Percentiles rank a stretch among this genome's conserved stretches.
These are phyloP conservation scores for Drosophila grimshawi DNA, from an alignment of 1,140 invertebrate species.

Conservation along the genomic window DNA sequence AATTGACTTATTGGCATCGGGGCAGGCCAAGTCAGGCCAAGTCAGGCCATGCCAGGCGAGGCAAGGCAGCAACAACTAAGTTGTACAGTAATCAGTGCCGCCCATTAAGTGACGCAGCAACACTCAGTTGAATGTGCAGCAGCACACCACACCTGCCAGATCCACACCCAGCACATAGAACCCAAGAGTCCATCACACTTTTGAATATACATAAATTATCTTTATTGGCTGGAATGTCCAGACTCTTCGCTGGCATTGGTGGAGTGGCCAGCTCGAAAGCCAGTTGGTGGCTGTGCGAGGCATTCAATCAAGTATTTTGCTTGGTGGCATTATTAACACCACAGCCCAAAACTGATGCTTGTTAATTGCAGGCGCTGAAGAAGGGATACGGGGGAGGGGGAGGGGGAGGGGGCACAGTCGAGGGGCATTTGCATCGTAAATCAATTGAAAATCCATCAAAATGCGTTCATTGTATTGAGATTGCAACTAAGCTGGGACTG, in stretches of 20 bases:
- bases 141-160: neutral
- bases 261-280: slow-evolving; percentile 7
- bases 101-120: slow-evolving; percentile 48
- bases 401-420: neutral
- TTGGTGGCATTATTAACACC: slow-evolving; percentile 43
- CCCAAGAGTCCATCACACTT: slow-evolving; percentile 47
- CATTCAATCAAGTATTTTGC: slow-evolving; percentile 57
- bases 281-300: slow-evolving; percentile 21
- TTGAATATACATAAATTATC: slow-evolving; percentile 77
- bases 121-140: slow-evolving; percentile 13
- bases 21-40: neutral
- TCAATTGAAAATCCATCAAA: slow-evolving; percentile 81
- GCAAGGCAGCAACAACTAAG: slow-evolving; percentile 5
- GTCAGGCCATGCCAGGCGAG: too few species aligned
- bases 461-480: slow-evolving; percentile 78
- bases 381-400: neutral
- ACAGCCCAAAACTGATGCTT: slow-evolving; percentile 59
- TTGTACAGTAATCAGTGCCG: slow-evolving; percentile 42
- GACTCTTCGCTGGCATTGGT: slow-evolving; percentile 13
- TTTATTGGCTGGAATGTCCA: slow-evolving; percentile 68
- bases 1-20: slow-evolving; percentile 46
- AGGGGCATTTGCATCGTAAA: slow-evolving; percentile 67
- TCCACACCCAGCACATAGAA: neutral
- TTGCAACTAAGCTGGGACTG: slow-evolving; percentile 69
- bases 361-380: slow-evolving; percentile 62